Evolutionary conservation across 1,140 invertebrate genomes (phyloP), one percentile per base, ranked within the genome.

Genomic region (Hydropsyche tenuis): DNA sequence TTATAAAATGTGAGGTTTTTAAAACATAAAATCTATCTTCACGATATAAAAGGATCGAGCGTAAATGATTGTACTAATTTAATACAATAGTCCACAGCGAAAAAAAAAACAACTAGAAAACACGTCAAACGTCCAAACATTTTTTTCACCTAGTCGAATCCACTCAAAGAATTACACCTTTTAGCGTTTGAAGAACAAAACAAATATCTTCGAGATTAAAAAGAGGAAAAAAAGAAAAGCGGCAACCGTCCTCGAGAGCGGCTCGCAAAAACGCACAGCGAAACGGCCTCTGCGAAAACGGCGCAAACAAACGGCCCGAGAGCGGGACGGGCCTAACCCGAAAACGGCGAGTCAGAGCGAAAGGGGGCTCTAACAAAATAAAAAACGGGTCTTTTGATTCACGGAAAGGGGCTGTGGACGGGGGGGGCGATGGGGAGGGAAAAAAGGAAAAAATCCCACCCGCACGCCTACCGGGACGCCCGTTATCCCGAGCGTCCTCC

Each of bases 311-410:
- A 46, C 37, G 27, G 16, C 30, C 7, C 25, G 42, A 23, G 60
- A 18, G 20, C 22, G 27, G 48, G 53, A 46, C 12, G 18, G 69
- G 20, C 16, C 6, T 42, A 23, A 9, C 30, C 30, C 37, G 65
- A n/a, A 22, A 45, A 22, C 16, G 2, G 45, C 37, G 45, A 16
- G 23, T 5, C n/a, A 45, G 65, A 23, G 42, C 22, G 66, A 77
- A 69, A 73, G 43, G 18, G 72, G 70, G 74, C 68, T 63, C 73
- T 62, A 77, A 77, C 76, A 56, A 75, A 77, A 77, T 74, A 77
- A 77, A 77, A 77, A 77, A 75, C 75, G 70, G 66, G 69, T 77
- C 76, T 77, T 77, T 77, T 77, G 76, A 77, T 77, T 77, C 76
- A 75, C 42, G 63, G 65, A 77, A 77, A 72, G 22, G 42, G 60